A percentile compares a stretch with the other conserved stretches of the same genome.
Conservation (phyloP, 2,888 invertebrate genomes). For the Tetanocera ferruginea region DNA sequence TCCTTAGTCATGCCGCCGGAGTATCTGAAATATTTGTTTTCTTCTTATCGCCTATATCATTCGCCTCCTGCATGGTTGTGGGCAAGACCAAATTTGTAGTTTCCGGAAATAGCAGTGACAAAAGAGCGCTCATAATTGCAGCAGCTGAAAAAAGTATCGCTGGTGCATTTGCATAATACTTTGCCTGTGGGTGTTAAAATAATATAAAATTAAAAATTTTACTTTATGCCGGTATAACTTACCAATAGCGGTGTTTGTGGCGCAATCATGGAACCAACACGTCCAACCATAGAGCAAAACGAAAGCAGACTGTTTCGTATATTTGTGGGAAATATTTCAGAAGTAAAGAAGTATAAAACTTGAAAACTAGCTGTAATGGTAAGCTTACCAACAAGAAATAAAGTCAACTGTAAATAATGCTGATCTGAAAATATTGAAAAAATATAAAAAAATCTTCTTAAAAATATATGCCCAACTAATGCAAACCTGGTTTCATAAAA, state of each 20-base stretch:
- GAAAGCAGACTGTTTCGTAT: constrained; percentile 78
- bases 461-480: neutral
- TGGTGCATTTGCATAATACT: constrained; percentile 69
- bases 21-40: constrained; percentile 32
- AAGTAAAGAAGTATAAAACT: constrained; percentile 77
- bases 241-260: constrained; percentile 78
- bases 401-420: constrained; percentile 52
- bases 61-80: constrained; percentile 75
- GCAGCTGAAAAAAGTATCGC: constrained; percentile 74
- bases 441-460: neutral
- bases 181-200: constrained; percentile 54
- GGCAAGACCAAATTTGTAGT: constrained; percentile 75
- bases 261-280: constrained; percentile 78
- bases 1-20: too few species aligned
- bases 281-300: constrained; percentile 78
- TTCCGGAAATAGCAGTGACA: constrained; percentile 76
- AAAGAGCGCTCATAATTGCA: constrained; percentile 73
- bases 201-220: neutral
- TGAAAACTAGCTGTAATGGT: constrained; percentile 78
- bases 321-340: constrained; percentile 80
- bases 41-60: constrained; percentile 67
- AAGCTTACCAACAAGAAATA: constrained; percentile 76
- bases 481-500: constrained; percentile 54
- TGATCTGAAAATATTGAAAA: constrained; percentile 43
- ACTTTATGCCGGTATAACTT: constrained; percentile 17